Percentiles rank a stretch among this genome's conserved stretches.
These are phyloP conservation scores for Melolontha melolontha DNA, from an alignment of 2,888 invertebrate species.

Conservation along the genomic window DNA sequence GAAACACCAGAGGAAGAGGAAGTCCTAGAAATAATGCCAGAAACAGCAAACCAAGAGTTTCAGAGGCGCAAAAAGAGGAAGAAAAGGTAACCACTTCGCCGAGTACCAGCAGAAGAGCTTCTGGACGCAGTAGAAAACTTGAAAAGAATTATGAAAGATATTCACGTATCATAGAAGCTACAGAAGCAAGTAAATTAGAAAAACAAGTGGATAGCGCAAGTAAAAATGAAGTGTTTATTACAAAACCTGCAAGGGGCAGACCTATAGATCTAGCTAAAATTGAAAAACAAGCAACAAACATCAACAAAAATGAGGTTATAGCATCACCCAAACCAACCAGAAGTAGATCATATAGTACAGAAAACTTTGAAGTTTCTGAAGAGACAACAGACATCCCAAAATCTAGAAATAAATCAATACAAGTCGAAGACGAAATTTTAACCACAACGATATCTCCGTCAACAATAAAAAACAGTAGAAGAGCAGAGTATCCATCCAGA, in stretches of 20 bases:
- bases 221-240: constrained; percentile 14
- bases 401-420: constrained; percentile 1
- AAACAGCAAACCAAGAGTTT: constrained; percentile 1
- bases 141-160: background rate
- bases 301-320: too few species aligned
- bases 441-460: background rate
- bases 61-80: constrained; percentile 10
- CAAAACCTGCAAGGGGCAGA: constrained; percentile 3
- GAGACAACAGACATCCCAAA: constrained; percentile 4
- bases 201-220: constrained; percentile 1
- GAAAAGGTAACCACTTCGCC: background rate
- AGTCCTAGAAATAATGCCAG: constrained; percentile 22
- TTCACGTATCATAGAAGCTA: background rate
- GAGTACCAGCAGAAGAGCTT: background rate
- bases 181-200: constrained; percentile 8
- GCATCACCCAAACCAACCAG: too few species aligned
- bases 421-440: constrained; percentile 1
- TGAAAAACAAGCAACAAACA: too few species aligned
- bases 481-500: background rate
- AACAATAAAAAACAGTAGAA: constrained; percentile 3
- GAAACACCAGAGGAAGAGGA: constrained; percentile 30
- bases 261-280: too few species aligned
- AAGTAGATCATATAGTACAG: background rate
- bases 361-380: constrained; percentile 5
- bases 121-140: constrained; percentile 24